Conservation (phyloP, 2,888 invertebrate species). For the Mechanitis messenoides region DNA sequence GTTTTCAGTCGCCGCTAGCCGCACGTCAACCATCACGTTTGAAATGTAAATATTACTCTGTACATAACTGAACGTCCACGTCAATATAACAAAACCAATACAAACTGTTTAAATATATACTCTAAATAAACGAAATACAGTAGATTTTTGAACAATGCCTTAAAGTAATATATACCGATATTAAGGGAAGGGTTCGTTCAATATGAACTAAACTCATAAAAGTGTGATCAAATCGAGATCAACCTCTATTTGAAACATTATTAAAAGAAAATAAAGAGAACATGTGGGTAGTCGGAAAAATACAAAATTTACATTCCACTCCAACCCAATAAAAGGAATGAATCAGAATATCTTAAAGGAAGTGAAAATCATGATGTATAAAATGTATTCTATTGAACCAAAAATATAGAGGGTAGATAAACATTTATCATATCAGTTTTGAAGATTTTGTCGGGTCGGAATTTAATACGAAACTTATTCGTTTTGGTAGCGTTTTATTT, state of each 20-base stretch:
- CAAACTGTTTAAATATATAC: constrained; percentile 4
- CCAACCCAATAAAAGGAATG: too few species aligned
- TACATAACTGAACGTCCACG: constrained; percentile 15
- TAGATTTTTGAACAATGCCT: constrained; percentile 6
- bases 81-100: constrained; percentile 13
- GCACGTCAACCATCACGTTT: constrained; percentile 18
- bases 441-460: not conserved
- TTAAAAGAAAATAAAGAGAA: not conserved
- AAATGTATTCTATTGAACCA: constrained; percentile 6
- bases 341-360: too few species aligned
- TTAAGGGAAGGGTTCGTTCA: not conserved
- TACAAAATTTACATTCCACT: too few species aligned
- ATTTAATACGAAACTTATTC: too few species aligned
- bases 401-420: constrained; percentile 12
- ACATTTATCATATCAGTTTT: constrained; percentile 15
- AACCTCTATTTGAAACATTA: too few species aligned
- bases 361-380: not conserved
- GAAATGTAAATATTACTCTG: constrained; percentile 24
- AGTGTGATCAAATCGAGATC: not conserved
- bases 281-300: too few species aligned
- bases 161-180: not conserved
- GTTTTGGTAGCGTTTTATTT: too few species aligned
- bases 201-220: not conserved
- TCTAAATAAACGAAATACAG: not conserved
- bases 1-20: not conserved